Evolutionary conservation across 53 echinoderm and acorn worm genomes (phyloP), one percentile per base, ranked within the genome.

Genomic region (Actinopyga echinites): DNA sequence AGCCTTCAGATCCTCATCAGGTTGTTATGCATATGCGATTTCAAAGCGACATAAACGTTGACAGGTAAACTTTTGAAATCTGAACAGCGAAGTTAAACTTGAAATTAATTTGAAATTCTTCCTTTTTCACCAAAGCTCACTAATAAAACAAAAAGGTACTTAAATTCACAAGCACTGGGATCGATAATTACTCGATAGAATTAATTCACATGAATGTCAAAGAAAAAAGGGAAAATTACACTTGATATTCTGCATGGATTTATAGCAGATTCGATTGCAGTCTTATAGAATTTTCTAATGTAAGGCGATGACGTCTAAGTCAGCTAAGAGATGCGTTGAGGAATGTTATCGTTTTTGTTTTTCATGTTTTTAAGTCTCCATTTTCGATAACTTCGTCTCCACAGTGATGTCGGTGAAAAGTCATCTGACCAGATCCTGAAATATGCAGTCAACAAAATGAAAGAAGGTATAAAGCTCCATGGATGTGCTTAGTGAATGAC

Each of bases 21-120:
- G 49, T 49, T 49, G 8, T 49, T 49, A 49, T 49, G 49, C 49
- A 49, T 49, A 49, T 49, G 49, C 49, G 49, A 49, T 49, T 49
- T 49, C 49, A 49, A 49, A 49, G 49, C 13, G 49, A 13, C 49
- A 49, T 49, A 49, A 49, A 49, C 23, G 69, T 44, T 69, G 40
- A 69, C 69, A 66, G 33, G 69, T 69, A 69, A 69, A 38, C 42
- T 69, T 69, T 69, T 40, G 40, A 37, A 69, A 69, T 69, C 42
- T 37, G 42, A 69, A 69, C 69, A 40, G 24, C 69, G 44, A 69
- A 69, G 24, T 44, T 69, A 24, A 69, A 42, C 69, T 69, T 30
- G 12, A 69, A 69, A 69, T 37, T 69, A 69, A 69, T 69, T 69
- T 69, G 69, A 69, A 69, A 69, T 69, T 69, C 69, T 69, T 69